A percentile compares a stretch with the other conserved stretches of the same genome.
Evolutionary conservation across 2,888 invertebrate species (phyloP).

Genomic region (Nycteola revayana): DNA sequence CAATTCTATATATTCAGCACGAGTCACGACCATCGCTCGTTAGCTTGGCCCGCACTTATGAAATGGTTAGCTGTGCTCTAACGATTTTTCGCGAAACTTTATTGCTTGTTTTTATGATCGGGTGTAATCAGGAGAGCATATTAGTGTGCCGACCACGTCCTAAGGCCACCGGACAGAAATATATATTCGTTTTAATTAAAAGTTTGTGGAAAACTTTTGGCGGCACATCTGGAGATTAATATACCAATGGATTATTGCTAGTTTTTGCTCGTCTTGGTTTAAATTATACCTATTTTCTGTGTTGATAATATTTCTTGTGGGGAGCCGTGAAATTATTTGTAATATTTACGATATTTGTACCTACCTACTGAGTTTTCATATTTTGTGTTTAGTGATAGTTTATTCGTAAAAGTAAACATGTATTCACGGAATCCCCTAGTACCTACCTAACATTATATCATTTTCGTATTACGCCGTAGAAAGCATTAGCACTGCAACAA

Average conservation of each 20-base stretch:
- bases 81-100: conserved; percentile 40
- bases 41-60: conserved; percentile 32
- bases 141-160: conserved; percentile 32
- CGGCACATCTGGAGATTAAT: conserved; percentile 22
- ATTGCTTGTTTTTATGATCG: conserved; percentile 41
- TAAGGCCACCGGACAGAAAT: conserved; percentile 20
- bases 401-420: no score
- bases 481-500: no score
- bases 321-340: no score
- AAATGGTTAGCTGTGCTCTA: conserved; percentile 20
- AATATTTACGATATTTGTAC: no score
- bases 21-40: conserved; percentile 36
- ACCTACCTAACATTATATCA: no score
- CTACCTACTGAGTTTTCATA: no score
- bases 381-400: no score
- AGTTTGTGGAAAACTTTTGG: conserved; percentile 17
- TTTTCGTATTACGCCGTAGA: no score
- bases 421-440: no score
- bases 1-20: conserved; percentile 33
- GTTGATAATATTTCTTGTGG: no score
- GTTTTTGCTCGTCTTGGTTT: no score
- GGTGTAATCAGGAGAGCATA: conserved; percentile 30
- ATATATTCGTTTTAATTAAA: conserved; percentile 37
- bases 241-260: conserved; percentile 5
- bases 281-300: no score